Base-by-base conservation (phyloP, 2,113 vertebrate species). In the Orcinus orca region DNA sequence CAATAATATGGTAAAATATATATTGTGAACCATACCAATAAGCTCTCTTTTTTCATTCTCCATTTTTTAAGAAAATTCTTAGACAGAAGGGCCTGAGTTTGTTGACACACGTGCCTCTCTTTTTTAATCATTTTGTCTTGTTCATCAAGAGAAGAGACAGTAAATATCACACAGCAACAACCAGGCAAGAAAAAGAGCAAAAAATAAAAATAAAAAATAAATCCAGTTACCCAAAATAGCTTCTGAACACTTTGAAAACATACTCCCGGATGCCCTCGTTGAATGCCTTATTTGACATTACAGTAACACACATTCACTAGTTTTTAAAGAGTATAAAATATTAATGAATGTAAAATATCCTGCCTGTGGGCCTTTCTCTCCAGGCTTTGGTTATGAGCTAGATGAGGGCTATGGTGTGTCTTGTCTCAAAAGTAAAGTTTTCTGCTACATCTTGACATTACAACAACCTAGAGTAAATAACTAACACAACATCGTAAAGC, bases 41-140 rank as follows among this genome's bases (percentile, higher is more conserved):
- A 98, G 95, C 97, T 99, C 98, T 99, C 99, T 36, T 98, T 98
- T 96, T 99, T 99, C 97, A 98, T 98, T 97, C 99, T 99, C 99
- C 99, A 99, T 97, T 99, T 99, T 98, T 99, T 98, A 53, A 99
- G 99, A 58, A 99, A 70, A 12, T 99, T 99, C 98, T 99, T 99
- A 98, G 99, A 99, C 5, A 99, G 98, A 8, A 99, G 99, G 58
- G 98, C 99, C 68, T 55, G 94, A 0, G 99, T 99, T 97, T 99
- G 99, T 85, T 98, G 97, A 97, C 98, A 99, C 58, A 99, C 96
- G 36, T 98, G 99, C 38, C 98, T 98, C 82, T 99, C 97, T 98
- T 96, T 98, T 90, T 96, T 88, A 36, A 29, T 55, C 79, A 85
- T 93, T 80, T 63, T 38, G 29, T 36, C 79, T 63, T 89, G 55